These are phyloP conservation scores for Mugil cephalus DNA, from an alignment of 2,113 vertebrate genomes.

Conservation along the genomic window DNA sequence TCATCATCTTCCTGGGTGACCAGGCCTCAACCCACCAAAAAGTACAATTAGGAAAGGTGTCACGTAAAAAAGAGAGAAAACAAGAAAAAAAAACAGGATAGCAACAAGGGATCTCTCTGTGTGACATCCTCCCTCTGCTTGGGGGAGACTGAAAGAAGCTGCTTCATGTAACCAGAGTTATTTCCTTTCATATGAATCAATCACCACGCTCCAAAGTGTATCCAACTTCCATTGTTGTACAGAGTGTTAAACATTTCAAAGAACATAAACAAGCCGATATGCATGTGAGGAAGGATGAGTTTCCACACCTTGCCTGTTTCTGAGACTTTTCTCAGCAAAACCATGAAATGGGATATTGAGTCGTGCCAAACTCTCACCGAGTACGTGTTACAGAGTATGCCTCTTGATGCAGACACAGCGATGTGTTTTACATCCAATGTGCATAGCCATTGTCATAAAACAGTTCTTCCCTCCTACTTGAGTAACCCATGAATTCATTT, in stretches of 20 bases:
- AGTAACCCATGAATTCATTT: slow-evolving; percentile 30
- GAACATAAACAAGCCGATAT: slow-evolving; percentile 49
- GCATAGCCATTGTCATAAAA: not conserved
- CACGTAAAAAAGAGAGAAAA: not conserved
- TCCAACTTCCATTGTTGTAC: slow-evolving; percentile 66
- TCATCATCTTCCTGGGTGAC: slow-evolving; percentile 10
- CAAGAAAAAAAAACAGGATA: too few relatives aligned
- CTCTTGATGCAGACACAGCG: slow-evolving; percentile 25
- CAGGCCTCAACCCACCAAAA: slow-evolving; percentile 24
- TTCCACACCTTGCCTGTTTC: slow-evolving; percentile 61
- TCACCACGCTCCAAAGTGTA: slow-evolving; percentile 54
- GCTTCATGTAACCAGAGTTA: not conserved
- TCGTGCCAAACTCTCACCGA: slow-evolving; percentile 47
- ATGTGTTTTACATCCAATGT: slow-evolving; percentile 33
- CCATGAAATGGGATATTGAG: slow-evolving; percentile 69
- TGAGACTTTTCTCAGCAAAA: slow-evolving; percentile 48
- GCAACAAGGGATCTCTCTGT: slow-evolving; percentile 1
- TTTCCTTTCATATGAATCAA: not conserved
- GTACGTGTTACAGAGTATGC: slow-evolving; percentile 22
- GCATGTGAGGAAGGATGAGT: slow-evolving; percentile 58
- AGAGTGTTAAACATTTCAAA: slow-evolving; percentile 65
- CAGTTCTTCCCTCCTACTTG: not conserved
- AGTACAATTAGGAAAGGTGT: slow-evolving; percentile 42
- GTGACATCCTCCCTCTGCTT: too few relatives aligned
- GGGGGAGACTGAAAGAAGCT: not conserved